Base-by-base conservation (phyloP, 2,888 invertebrate species). In the Hirtodrosophila alboralis region DNA sequence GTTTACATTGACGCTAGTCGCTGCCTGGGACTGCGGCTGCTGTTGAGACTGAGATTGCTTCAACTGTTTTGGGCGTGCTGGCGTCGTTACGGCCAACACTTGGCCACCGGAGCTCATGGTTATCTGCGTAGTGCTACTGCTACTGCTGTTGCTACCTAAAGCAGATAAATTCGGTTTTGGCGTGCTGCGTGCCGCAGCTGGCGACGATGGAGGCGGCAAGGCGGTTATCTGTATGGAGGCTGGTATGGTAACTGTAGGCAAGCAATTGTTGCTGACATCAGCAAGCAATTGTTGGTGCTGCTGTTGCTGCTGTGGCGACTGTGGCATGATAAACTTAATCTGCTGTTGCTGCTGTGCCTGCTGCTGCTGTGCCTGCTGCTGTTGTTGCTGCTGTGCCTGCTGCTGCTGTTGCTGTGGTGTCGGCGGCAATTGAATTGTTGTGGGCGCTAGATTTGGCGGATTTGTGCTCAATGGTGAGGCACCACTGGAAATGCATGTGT, bases 1-100 rank as follows among this genome's bases (percentile, higher is more conserved):
- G 63, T 89, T 91, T 1, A 90, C 88, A 70, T 88, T 90, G 1
- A 89, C 88, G 16, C 18, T 89, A 51, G 87, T 80, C 12, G 66
- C 45, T 4, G 53, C 1, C 27, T 49, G 26, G 1, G 43, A 5
- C 1, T 28, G 56, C 33, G n/a, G n/a, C n/a, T n/a, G n/a, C n/a
- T n/a, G n/a, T n/a, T 63, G 67, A 8, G 48, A 0, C 9, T n/a
- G n/a, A n/a, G 16, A 7, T 48, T 73, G 48, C 41, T 69, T 71
- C 13, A 56, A 8, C 27, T 30, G 52, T 18, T 75, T 74, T 41
- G 60, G 56, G 2, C 69, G 78, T 44, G 90, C 62, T 87, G 85
- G 69, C 61, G 84, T 63, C 69, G 88, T 48, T 68, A 84, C 41
- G 5, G 80, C 56, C 36, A 80, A 41, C 44, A 73, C 23, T 7